phyloP scores from a whole-genome alignment of 2,113 vertebrate genomes.

The Laticauda laticaudata region DNA sequence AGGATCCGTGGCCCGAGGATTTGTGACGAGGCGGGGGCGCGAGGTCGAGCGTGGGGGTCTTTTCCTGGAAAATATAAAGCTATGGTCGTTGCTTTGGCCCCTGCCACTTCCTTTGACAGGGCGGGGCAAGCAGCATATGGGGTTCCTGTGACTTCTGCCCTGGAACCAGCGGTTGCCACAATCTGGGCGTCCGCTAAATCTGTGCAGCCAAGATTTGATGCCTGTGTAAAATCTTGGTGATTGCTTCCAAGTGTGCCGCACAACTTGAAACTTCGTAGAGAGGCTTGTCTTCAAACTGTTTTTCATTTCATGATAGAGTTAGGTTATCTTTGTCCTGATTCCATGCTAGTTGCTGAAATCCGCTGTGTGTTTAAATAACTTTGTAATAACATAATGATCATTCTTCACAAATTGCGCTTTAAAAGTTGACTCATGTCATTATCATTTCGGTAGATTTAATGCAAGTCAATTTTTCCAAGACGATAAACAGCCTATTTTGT shows the following conservation, averaged over 20 bases:
- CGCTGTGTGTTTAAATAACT: not conserved
- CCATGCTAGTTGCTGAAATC: not conserved
- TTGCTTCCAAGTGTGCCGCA: not conserved
- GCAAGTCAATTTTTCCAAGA: constrained; percentile 8
- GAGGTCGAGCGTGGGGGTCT: not conserved
- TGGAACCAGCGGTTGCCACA: not conserved
- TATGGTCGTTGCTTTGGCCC: not conserved
- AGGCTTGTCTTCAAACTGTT: not conserved
- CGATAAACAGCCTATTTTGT: not conserved
- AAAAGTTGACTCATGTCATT: not conserved
- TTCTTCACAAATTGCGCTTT: not conserved
- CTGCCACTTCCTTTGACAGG: not conserved
- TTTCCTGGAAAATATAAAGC: not conserved
- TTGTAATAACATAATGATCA: not conserved
- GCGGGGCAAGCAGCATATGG: not conserved
- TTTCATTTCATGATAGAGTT: not conserved
- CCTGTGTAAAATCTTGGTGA: not conserved
- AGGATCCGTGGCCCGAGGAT: not conserved
- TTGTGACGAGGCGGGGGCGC: not conserved
- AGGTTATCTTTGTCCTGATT: not conserved
- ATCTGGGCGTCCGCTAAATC: not conserved
- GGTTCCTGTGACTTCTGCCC: not conserved
- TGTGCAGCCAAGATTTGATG: not conserved
- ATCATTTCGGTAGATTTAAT: not conserved
- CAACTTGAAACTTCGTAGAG: not conserved